Conservation (phyloP, 2,888 invertebrate species). For the Sphaeridia pumilis region DNA sequence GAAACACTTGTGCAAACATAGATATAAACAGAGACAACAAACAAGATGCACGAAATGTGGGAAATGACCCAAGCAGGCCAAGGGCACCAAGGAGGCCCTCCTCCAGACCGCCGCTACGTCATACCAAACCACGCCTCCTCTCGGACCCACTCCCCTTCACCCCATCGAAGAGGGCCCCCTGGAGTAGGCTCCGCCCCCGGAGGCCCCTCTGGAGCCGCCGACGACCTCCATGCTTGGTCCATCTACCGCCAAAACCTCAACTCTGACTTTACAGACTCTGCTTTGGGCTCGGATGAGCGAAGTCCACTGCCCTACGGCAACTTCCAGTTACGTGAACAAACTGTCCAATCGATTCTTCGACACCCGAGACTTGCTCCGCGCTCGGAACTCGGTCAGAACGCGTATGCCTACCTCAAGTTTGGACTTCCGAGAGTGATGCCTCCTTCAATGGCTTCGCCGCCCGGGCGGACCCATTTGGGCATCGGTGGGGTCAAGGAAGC, state of each 20-base stretch:
- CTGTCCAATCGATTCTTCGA: slow-evolving; percentile 77
- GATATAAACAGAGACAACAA: too few species aligned
- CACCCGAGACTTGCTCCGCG: slow-evolving; percentile 54
- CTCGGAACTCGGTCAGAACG: slow-evolving; percentile 75
- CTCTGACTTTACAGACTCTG: slow-evolving; percentile 90
- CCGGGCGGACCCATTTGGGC: slow-evolving; percentile 44
- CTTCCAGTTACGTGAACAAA: slow-evolving; percentile 83
- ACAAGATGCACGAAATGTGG: slow-evolving; percentile 40
- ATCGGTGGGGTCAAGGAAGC: too few species aligned
- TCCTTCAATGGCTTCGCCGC: slow-evolving; percentile 42
- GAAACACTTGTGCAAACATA: too few species aligned
- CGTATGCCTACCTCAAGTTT: slow-evolving; percentile 88
- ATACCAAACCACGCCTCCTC: slow-evolving; percentile 6
- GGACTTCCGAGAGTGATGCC: slow-evolving; percentile 85
- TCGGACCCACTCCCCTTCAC: slow-evolving; percentile 12
- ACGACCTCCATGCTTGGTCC: slow-evolving; percentile 91
- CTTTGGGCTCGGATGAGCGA: slow-evolving; percentile 81
- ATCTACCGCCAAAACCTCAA: slow-evolving; percentile 81
- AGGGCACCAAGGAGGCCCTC: slow-evolving; percentile 41
- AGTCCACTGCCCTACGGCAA: slow-evolving; percentile 87
- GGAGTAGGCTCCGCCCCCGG: too few species aligned
- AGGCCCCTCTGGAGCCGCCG: slow-evolving; percentile 49
- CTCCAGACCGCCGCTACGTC: slow-evolving; percentile 16
- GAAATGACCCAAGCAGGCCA: slow-evolving; percentile 43
- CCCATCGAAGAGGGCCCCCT: slow-evolving; percentile 6